These are phyloP conservation scores for Stratiomys singularior DNA, from an alignment of 2,888 invertebrate genomes.

Conservation along the genomic window DNA sequence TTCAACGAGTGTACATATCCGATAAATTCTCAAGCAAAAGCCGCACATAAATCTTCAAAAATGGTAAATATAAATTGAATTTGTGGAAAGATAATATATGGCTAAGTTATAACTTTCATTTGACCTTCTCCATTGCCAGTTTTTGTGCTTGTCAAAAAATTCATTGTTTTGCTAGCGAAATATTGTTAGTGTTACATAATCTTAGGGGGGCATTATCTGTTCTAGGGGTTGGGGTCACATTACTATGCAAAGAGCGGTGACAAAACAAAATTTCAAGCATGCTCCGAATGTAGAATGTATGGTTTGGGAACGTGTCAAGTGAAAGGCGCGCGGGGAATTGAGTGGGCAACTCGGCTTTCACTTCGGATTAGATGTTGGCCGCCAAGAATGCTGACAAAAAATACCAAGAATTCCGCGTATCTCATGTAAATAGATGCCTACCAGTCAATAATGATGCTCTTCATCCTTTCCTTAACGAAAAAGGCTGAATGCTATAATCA, in stretches of 20 bases:
- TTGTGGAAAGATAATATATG: not conserved
- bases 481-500: not conserved
- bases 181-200: slow-evolving; percentile 1
- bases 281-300: not conserved
- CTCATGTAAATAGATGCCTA: no score
- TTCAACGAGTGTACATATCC: not conserved
- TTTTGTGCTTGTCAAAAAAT: not conserved
- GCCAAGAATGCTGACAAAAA: not conserved
- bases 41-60: slow-evolving; percentile 15
- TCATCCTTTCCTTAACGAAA: no score
- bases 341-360: not conserved
- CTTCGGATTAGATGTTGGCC: not conserved
- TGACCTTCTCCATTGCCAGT: slow-evolving; percentile 15
- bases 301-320: not conserved
- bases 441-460: no score
- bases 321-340: not conserved
- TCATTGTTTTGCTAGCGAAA: not conserved
- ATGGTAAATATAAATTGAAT: slow-evolving; percentile 20
- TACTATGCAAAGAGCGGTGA: slow-evolving; percentile 6
- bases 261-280: slow-evolving; percentile 7
- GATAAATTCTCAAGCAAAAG: not conserved
- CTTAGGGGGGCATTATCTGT: not conserved
- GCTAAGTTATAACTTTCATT: slow-evolving; percentile 31
- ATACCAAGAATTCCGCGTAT: not conserved
- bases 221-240: not conserved